phyloP scores from a whole-genome alignment of 2,113 vertebrate genomes.

The Thryonomys swinderianus region DNA sequence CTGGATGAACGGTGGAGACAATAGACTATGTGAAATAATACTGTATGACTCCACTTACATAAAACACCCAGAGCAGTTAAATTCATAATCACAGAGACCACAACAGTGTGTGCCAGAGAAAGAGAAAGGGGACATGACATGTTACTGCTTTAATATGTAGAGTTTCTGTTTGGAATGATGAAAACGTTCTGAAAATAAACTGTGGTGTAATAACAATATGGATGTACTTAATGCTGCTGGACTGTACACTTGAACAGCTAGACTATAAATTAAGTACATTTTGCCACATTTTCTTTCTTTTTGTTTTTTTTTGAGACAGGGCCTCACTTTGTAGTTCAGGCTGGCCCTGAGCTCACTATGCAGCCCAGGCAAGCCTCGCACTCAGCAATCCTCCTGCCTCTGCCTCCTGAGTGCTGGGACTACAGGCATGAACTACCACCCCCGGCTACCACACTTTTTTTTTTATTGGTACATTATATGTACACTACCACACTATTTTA shows the following conservation, averaged over 20 bases:
- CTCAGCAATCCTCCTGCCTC: too few relatives aligned
- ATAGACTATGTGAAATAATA: not conserved
- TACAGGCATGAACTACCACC: too few relatives aligned
- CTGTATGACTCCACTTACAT: not conserved
- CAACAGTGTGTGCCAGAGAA: not conserved
- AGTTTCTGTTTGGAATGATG: not conserved
- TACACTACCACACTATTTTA: not conserved
- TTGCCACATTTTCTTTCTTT: not conserved
- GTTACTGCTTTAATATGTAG: not conserved
- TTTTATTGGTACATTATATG: too few relatives aligned
- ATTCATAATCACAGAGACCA: not conserved
- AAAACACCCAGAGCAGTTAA: not conserved
- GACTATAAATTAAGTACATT: not conserved
- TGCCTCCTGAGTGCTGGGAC: too few relatives aligned
- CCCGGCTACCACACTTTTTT: too few relatives aligned
- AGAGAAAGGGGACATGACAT: not conserved
- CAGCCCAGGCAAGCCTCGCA: too few relatives aligned
- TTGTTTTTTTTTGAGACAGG: too few relatives aligned
- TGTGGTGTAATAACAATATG: not conserved
- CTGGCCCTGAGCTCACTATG: too few relatives aligned
- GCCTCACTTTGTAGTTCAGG: too few relatives aligned
- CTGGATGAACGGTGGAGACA: not conserved
- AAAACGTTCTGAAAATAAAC: not conserved
- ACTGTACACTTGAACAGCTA: not conserved
- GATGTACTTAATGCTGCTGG: not conserved